Conservation (phyloP, 2,113 vertebrate genomes). For the Sarotherodon lohbergeri region DNA sequence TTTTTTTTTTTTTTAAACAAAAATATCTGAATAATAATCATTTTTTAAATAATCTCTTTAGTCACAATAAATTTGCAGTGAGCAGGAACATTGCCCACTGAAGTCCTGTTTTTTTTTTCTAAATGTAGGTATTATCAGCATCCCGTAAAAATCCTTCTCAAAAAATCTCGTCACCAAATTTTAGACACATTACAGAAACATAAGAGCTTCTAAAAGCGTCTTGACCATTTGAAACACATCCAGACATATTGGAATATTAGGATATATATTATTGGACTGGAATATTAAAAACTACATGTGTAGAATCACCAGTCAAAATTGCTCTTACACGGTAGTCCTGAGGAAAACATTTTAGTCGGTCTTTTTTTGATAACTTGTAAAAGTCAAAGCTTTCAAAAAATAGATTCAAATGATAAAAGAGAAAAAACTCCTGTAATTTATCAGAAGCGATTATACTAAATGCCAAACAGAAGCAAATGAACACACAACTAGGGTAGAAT, state of each 20-base stretch:
- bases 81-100: neutral
- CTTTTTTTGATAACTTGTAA: neutral
- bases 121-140: neutral
- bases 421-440: neutral
- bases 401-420: neutral
- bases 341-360: neutral
- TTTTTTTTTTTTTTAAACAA: neutral
- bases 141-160: neutral
- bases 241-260: neutral
- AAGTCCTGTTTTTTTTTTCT: neutral
- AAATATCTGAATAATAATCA: neutral
- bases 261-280: neutral
- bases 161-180: neutral
- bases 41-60: neutral
- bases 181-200: neutral
- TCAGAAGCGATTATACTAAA: neutral
- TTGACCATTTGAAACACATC: neutral
- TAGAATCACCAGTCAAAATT: neutral
- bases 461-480: neutral
- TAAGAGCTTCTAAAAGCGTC: neutral
- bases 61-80: neutral
- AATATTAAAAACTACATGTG: neutral
- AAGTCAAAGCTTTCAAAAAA: neutral
- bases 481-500: conserved; percentile 30
- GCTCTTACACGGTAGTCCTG: neutral